Conservation (phyloP, 2,113 vertebrate genomes). For the Merops nubicus region DNA sequence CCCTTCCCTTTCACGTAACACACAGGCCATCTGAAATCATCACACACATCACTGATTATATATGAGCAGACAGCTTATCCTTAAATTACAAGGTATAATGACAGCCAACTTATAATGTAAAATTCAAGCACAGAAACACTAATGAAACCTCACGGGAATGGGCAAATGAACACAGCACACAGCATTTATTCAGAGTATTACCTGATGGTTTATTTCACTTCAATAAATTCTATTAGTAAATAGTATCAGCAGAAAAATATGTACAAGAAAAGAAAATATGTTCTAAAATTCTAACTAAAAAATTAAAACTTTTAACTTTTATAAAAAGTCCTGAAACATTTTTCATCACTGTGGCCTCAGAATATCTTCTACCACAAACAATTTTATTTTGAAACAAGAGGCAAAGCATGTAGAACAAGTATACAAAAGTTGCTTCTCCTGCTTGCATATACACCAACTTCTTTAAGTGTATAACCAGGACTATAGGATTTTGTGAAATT, state of each 20-base stretch:
- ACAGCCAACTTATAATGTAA: neutral
- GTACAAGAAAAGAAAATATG: neutral
- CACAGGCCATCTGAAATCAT: neutral
- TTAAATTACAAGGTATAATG: neutral
- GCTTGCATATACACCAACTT: neutral
- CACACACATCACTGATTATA: neutral
- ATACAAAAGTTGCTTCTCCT: neutral
- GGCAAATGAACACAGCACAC: neutral
- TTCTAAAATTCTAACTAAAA: neutral
- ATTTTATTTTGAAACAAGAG: neutral
- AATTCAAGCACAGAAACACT: neutral
- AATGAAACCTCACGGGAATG: neutral
- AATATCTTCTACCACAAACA: neutral
- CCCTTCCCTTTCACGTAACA: no score
- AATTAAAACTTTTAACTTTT: neutral
- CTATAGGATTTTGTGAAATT: neutral
- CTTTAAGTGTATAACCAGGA: neutral
- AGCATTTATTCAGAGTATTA: neutral
- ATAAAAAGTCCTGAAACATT: neutral
- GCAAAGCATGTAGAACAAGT: neutral
- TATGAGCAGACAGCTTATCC: fast-evolving
- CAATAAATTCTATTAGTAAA: neutral
- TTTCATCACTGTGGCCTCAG: neutral
- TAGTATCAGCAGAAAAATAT: fast-evolving
- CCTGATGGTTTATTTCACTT: neutral